phyloP scores from a whole-genome alignment of 1,140 invertebrate genomes.

The Cotesia typhae region DNA sequence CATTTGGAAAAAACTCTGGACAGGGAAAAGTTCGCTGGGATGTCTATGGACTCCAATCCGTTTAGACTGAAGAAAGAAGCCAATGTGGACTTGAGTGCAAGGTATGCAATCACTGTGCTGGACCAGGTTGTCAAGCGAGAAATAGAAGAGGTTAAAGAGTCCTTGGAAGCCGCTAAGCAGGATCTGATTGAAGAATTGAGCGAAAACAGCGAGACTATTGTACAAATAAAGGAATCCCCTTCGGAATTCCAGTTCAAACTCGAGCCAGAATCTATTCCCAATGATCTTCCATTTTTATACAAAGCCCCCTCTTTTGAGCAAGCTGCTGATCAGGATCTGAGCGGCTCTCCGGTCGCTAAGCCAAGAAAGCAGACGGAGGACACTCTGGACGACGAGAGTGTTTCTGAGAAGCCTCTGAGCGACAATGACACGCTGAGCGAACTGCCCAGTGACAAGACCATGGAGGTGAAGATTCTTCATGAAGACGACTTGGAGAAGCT shows the following conservation, averaged over 20 bases:
- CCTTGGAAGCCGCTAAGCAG: conserved; percentile 71
- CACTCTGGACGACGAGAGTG: conserved; percentile 28
- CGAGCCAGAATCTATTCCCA: conserved; percentile 60
- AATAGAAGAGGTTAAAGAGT: conserved; percentile 76
- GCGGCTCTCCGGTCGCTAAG: conserved; percentile 47
- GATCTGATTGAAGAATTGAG: conserved; percentile 73
- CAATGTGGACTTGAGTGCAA: conserved; percentile 63
- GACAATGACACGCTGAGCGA: conserved; percentile 16
- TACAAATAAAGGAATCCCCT: conserved; percentile 72
- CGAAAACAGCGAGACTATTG: conserved; percentile 60
- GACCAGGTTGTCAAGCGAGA: conserved; percentile 70
- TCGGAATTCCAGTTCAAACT: conserved; percentile 77
- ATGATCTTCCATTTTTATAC: conserved; percentile 62
- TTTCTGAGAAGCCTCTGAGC: conserved; percentile 8
- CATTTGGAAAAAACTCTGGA: conserved; percentile 43
- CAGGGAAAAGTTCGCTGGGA: conserved; percentile 42
- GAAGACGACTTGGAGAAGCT: conserved; percentile 38
- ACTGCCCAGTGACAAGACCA: conserved; percentile 18
- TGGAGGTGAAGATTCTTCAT: conserved; percentile 42
- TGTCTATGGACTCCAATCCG: conserved; percentile 67
- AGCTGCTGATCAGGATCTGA: conserved; percentile 42
- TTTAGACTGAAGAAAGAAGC: conserved; percentile 77
- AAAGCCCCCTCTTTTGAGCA: conserved; percentile 55
- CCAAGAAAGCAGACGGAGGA: conserved; percentile 17
- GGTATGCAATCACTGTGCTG: conserved; percentile 61